These are phyloP conservation scores for Onychostruthus taczanowskii DNA, from an alignment of 2,113 vertebrate species.

Conservation along the genomic window DNA sequence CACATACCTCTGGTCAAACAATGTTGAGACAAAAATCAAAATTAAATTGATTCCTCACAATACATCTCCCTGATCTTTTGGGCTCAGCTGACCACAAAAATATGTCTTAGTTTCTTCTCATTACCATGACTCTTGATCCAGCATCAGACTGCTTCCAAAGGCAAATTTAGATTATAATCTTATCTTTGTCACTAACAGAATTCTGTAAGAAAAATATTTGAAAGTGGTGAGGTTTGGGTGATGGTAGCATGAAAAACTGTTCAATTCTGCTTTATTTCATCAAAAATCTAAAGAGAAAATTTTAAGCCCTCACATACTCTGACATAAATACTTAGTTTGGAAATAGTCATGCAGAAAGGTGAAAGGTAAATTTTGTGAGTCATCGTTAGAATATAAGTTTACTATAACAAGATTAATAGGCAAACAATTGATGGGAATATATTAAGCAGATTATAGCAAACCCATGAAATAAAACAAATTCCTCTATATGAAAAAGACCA, in stretches of 20 bases:
- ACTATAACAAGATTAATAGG: background rate
- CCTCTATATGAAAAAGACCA: background rate
- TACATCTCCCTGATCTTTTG: background rate
- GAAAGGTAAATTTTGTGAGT: background rate
- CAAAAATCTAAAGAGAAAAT: background rate
- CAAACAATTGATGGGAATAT: background rate
- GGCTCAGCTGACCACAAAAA: background rate
- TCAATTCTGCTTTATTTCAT: background rate
- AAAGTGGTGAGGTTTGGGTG: background rate
- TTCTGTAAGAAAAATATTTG: background rate
- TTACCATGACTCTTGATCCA: background rate
- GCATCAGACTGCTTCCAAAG: background rate
- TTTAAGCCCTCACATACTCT: background rate
- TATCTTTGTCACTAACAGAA: background rate
- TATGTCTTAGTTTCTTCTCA: background rate
- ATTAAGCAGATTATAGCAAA: background rate
- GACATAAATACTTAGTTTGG: background rate
- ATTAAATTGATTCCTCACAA: background rate
- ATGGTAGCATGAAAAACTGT: background rate
- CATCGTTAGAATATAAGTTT: background rate
- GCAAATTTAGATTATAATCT: background rate
- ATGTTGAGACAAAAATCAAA: background rate
- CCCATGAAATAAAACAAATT: background rate
- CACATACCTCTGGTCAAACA: background rate
- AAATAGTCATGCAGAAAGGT: background rate